These are phyloP conservation scores for Cantharis nigra DNA, from an alignment of 2,888 invertebrate species.

Conservation along the genomic window DNA sequence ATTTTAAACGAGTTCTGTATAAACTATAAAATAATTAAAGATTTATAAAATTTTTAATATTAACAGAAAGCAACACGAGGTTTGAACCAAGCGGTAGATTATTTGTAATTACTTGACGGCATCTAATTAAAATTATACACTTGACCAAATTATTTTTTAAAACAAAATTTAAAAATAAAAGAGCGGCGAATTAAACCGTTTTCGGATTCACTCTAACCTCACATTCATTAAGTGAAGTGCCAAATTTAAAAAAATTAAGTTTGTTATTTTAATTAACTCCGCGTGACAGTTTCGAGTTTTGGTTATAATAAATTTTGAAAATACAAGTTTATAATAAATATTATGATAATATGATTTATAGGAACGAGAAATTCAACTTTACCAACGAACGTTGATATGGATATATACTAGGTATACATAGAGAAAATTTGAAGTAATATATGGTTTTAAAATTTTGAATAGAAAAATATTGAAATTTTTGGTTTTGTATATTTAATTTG, in stretches of 20 bases:
- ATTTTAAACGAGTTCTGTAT: not conserved
- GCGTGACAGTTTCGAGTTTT: not conserved
- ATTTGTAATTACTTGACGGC: not conserved
- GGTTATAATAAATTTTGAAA: not conserved
- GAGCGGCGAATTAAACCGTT: not conserved
- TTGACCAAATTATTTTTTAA: not conserved
- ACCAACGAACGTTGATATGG: not conserved
- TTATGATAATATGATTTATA: not conserved
- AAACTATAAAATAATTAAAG: not conserved
- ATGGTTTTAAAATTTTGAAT: not conserved
- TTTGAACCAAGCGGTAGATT: not conserved
- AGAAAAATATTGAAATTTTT: conserved; percentile 1
- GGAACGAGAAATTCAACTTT: not conserved
- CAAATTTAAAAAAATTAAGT: not conserved
- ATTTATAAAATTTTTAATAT: not conserved
- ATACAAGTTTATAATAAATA: not conserved
- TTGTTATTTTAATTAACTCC: not conserved
- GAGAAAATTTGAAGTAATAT: not conserved
- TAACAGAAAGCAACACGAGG: not conserved
- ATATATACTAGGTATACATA: not conserved
- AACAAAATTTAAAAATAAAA: not conserved
- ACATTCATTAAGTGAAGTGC: not conserved
- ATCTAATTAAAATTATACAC: not conserved
- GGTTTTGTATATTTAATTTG: conserved; percentile 1
- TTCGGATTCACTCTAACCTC: not conserved